Percentiles rank a stretch among this genome's conserved stretches.
Conservation (phyloP, 2,888 invertebrate species). For the Dyspetes luteomarginatus region DNA sequence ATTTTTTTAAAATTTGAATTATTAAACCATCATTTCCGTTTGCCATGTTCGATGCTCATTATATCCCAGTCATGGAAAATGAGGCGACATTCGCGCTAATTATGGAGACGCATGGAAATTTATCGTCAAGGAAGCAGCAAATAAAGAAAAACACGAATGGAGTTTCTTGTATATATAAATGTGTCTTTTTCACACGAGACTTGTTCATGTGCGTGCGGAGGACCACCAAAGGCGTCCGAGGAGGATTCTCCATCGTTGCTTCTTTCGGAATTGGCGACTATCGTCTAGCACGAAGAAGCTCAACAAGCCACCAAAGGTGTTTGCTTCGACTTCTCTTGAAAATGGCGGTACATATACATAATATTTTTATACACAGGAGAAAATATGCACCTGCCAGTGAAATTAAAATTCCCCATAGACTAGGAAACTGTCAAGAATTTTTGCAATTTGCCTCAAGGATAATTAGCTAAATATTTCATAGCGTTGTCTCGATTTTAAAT, state of each 20-base stretch:
- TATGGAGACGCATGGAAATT: slow-evolving; percentile 76
- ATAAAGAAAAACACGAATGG: neutral
- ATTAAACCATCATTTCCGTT: slow-evolving; percentile 27
- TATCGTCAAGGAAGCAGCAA: slow-evolving; percentile 68
- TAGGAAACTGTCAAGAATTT: neutral
- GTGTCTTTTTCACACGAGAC: slow-evolving; percentile 35
- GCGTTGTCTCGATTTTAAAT: slow-evolving; percentile 17
- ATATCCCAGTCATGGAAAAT: slow-evolving; percentile 45
- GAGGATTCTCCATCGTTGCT: slow-evolving; percentile 17
- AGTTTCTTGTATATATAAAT: neutral
- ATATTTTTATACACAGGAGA: neutral
- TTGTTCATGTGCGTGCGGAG: slow-evolving; percentile 32
- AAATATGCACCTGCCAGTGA: neutral
- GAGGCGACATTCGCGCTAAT: slow-evolving; percentile 73
- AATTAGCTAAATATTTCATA: slow-evolving; percentile 31
- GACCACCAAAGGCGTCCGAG: slow-evolving; percentile 59
- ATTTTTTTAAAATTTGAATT: too few species aligned
- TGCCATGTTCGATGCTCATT: slow-evolving; percentile 19
- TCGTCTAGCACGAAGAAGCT: slow-evolving; percentile 18
- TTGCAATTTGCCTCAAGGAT: neutral
- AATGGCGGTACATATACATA: neutral
- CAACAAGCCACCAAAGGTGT: slow-evolving; percentile 11
- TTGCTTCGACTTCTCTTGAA: neutral
- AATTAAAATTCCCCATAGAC: neutral
- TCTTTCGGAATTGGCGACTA: slow-evolving; percentile 29